These are phyloP conservation scores for Cavia porcellus DNA, from an alignment of 2,113 vertebrate species.

Conservation along the genomic window DNA sequence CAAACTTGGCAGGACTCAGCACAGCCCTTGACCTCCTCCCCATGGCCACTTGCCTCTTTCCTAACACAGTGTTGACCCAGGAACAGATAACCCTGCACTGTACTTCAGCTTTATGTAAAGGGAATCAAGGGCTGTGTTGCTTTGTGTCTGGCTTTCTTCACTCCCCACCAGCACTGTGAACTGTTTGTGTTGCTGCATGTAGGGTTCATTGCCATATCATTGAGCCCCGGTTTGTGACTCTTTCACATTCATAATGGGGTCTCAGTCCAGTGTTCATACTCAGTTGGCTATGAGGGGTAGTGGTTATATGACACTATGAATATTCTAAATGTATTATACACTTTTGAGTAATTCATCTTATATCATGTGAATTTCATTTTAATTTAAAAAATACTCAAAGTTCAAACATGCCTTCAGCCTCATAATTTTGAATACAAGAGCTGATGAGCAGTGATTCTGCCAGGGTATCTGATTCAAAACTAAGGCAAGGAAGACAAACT, in stretches of 20 bases:
- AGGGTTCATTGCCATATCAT: rapidly evolving
- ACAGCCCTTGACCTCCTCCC: background rate
- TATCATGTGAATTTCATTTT: background rate
- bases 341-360: conserved; percentile 3
- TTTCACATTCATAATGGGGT: background rate
- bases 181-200: background rate
- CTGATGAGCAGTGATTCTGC: background rate
- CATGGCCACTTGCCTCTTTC: background rate
- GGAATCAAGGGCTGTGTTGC: background rate
- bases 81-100: background rate
- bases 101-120: background rate
- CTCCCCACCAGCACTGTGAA: background rate
- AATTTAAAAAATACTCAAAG: background rate
- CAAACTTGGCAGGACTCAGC: background rate
- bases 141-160: background rate
- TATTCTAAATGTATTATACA: background rate
- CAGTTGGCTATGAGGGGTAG: background rate
- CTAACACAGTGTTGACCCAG: rapidly evolving
- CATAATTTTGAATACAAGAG: background rate
- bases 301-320: background rate
- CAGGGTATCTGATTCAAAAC: background rate
- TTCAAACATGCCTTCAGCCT: background rate
- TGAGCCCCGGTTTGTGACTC: background rate
- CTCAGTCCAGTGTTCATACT: background rate
- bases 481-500: background rate